Percentiles rank a stretch among this genome's conserved stretches.
Evolutionary conservation across 2,888 invertebrate genomes (phyloP).

Genomic region (Linnaemya vulpina): DNA sequence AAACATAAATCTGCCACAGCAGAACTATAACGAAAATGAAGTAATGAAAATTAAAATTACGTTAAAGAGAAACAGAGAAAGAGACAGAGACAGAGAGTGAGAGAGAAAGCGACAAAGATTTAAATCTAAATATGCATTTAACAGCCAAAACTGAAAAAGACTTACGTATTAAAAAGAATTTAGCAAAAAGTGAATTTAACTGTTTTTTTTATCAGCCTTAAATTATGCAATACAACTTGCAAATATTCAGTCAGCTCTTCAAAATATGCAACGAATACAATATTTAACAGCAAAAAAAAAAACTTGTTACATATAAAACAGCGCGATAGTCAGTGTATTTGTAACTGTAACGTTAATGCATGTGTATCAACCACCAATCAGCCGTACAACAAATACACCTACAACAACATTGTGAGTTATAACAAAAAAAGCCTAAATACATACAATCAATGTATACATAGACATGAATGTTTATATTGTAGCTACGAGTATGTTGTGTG

Average conservation of each 20-base stretch:
- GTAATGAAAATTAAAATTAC: constrained; percentile 15
- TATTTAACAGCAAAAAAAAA: constrained; percentile 30
- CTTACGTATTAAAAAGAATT: constrained; percentile 9
- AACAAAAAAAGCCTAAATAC: constrained; percentile 16
- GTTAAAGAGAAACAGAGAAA: constrained; percentile 9
- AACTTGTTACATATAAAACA: constrained; percentile 22
- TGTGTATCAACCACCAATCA: constrained; percentile 20
- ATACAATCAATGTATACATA: background rate
- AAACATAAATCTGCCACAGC: constrained; percentile 16
- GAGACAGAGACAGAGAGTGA: constrained; percentile 13
- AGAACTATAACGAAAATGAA: constrained; percentile 27
- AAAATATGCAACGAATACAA: constrained; percentile 64
- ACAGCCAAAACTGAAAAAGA: constrained; percentile 37
- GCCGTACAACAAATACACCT: constrained; percentile 28
- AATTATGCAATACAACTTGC: constrained; percentile 58
- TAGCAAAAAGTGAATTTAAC: constrained; percentile 22
- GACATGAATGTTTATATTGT: background rate
- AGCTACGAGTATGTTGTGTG: background rate
- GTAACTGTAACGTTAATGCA: constrained; percentile 37
- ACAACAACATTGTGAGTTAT: constrained; percentile 37
- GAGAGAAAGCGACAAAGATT: constrained; percentile 35
- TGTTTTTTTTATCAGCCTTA: constrained; percentile 47
- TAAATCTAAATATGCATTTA: constrained; percentile 54
- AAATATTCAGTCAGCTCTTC: constrained; percentile 34
- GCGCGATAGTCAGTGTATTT: constrained; percentile 42